Percentiles rank a stretch among this genome's conserved stretches.
Conservation (phyloP, 2,113 vertebrate genomes). For the Todiramphus saurophagus region DNA sequence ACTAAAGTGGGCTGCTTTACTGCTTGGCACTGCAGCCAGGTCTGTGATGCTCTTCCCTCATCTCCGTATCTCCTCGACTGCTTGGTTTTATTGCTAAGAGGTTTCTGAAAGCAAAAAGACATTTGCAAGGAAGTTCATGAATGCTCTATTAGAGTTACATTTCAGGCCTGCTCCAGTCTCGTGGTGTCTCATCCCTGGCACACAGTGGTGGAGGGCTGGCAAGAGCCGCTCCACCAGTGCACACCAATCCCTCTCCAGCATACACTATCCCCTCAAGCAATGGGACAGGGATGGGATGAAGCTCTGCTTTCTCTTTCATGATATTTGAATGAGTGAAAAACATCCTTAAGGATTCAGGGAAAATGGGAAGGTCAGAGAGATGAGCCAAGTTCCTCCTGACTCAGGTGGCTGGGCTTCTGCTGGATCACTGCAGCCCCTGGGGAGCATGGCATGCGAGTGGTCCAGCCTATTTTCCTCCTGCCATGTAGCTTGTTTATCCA, state of each 20-base stretch:
- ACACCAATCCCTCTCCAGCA: fast-evolving
- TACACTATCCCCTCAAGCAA: no score
- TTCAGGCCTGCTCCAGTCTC: background rate
- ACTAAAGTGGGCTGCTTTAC: background rate
- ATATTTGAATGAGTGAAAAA: background rate
- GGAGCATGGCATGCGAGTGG: fast-evolving
- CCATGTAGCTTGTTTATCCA: background rate
- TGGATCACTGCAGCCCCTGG: background rate
- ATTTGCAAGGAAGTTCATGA: background rate
- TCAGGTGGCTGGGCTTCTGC: fast-evolving
- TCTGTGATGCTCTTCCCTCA: background rate
- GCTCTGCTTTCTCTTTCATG: background rate
- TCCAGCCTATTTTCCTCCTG: background rate
- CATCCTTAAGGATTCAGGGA: background rate
- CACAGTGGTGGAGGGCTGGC: no score
- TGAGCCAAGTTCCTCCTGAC: background rate
- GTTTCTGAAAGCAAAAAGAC: background rate
- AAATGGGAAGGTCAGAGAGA: background rate
- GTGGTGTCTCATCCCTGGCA: fast-evolving
- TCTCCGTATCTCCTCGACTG: fast-evolving
- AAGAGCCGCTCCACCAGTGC: background rate
- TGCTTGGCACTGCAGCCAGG: fast-evolving
- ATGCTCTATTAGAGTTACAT: fast-evolving
- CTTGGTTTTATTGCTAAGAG: background rate
- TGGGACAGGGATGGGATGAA: background rate